Evolutionary conservation across 2,888 invertebrate genomes (phyloP).

Genomic region (Chaetogeoica ovagalla): DNA sequence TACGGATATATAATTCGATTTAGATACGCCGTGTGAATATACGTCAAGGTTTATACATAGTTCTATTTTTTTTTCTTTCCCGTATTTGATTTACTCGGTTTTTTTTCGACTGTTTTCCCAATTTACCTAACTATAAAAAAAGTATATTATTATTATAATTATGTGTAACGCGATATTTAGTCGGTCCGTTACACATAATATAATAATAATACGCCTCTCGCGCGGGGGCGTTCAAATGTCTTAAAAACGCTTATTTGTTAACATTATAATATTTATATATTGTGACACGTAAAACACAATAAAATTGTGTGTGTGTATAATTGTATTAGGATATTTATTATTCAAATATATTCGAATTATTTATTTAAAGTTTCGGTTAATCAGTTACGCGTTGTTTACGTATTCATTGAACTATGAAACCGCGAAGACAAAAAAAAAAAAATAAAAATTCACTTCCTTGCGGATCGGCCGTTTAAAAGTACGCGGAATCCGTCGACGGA

Average conservation of each 20-base stretch:
- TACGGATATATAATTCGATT: constrained; percentile 33
- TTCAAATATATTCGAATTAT: too few relatives aligned
- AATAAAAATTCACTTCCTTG: constrained; percentile 46
- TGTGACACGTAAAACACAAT: constrained; percentile 16
- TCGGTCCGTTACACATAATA: constrained; percentile 5
- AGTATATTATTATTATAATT: not conserved
- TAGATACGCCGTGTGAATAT: constrained; percentile 44
- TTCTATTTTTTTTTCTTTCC: too few relatives aligned
- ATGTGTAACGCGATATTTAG: not conserved
- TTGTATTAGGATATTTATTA: not conserved
- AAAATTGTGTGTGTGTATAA: too few relatives aligned
- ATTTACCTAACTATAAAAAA: not conserved
- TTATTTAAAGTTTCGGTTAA: constrained; percentile 31
- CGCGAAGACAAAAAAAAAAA: not conserved
- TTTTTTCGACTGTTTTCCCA: constrained; percentile 17
- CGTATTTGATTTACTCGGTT: not conserved
- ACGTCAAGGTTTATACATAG: constrained; percentile 27
- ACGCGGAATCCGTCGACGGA: not conserved
- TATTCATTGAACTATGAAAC: constrained; percentile 31
- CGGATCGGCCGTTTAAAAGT: constrained; percentile 26
- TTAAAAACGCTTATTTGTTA: not conserved
- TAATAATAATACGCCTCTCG: not conserved
- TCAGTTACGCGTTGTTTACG: constrained; percentile 34
- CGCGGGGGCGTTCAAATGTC: not conserved
- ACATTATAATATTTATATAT: not conserved